Conservation (phyloP, 2,113 vertebrate species). For the Pluvianellus socialis region DNA sequence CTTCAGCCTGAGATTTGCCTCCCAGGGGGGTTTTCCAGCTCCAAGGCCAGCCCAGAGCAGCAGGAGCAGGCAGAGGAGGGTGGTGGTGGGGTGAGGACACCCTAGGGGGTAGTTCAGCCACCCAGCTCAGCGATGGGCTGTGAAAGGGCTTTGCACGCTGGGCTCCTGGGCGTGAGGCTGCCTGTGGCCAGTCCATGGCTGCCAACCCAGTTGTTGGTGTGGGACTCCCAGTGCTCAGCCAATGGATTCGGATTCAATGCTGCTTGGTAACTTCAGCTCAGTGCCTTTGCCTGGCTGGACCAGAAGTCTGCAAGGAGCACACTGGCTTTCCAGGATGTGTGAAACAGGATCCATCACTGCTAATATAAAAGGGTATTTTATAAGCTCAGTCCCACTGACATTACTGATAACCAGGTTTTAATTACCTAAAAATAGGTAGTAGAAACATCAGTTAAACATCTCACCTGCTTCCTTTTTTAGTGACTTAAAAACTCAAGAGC, state of each 20-base stretch:
- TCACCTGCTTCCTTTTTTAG: neutral
- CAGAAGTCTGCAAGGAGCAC: neutral
- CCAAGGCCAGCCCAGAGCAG: neutral
- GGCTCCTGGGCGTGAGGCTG: neutral
- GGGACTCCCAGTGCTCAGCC: neutral
- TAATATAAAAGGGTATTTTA: neutral
- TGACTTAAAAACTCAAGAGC: neutral
- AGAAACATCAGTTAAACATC: neutral
- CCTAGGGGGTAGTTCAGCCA: neutral
- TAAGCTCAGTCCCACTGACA: neutral
- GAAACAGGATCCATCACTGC: neutral
- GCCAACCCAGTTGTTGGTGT: neutral
- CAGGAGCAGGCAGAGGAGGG: neutral
- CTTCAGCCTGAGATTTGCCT: neutral
- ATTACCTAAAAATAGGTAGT: neutral
- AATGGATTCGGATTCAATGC: accelerated
- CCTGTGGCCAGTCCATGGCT: accelerated
- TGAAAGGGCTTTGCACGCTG: neutral
- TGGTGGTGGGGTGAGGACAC: accelerated
- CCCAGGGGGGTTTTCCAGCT: neutral
- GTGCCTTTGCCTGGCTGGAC: neutral
- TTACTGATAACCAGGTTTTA: neutral
- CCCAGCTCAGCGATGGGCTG: neutral
- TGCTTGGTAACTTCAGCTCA: neutral
- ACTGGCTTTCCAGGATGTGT: neutral